Evolutionary conservation across 2,888 invertebrate genomes (phyloP).

Genomic region (Cotesia congregata): DNA sequence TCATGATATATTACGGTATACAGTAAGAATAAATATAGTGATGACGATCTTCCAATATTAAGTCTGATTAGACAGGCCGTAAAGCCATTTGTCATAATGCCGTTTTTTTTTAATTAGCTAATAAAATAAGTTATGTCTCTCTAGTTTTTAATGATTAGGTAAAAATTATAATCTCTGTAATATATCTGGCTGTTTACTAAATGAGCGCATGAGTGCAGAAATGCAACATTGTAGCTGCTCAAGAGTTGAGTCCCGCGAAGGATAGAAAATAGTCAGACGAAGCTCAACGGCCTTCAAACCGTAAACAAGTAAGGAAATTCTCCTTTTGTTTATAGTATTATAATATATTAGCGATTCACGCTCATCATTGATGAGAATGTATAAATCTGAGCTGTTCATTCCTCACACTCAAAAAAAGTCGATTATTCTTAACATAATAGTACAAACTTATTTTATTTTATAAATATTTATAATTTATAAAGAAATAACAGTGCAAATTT

Average conservation of each 20-base stretch:
- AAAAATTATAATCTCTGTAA: not conserved
- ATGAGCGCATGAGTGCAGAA: not conserved
- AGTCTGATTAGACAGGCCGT: too few relatives aligned
- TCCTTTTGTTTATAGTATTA: not conserved
- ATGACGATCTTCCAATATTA: too few relatives aligned
- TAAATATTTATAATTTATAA: too few relatives aligned
- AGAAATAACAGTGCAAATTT: too few relatives aligned
- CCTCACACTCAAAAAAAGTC: too few relatives aligned
- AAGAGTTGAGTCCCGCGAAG: not conserved
- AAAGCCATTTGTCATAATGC: too few relatives aligned
- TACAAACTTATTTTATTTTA: too few relatives aligned
- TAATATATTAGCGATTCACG: not conserved
- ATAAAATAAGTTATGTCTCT: too few relatives aligned
- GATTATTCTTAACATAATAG: too few relatives aligned
- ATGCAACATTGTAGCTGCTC: not conserved
- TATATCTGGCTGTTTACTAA: not conserved
- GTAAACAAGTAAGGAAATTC: not conserved
- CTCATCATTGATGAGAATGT: not conserved
- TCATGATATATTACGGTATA: too few relatives aligned
- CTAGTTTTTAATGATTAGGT: not conserved
- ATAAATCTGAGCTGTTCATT: not conserved
- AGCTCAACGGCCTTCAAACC: slow-evolving; percentile 2
- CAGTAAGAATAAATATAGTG: too few relatives aligned
- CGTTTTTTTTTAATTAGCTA: too few relatives aligned
- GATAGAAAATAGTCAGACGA: not conserved